phyloP scores from a whole-genome alignment of 2,113 vertebrate genomes.

The Miniopterus natalensis region DNA sequence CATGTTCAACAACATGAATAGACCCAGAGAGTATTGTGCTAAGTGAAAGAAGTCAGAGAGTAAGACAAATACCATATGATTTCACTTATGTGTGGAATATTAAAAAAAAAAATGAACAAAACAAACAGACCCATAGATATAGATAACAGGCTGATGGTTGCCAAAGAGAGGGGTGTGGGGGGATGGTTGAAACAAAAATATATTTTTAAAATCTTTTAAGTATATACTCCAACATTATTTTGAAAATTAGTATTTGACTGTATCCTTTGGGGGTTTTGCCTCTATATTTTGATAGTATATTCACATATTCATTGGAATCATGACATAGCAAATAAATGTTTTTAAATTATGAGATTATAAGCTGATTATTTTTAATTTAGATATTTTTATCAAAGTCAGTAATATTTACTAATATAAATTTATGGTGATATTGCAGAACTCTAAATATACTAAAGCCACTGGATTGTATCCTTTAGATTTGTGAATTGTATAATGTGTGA shows the following conservation, averaged over 20 bases:
- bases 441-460: neutral
- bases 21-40: neutral
- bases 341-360: neutral
- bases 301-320: neutral
- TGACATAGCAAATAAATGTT: neutral
- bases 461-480: neutral
- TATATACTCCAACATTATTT: neutral
- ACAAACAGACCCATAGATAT: neutral
- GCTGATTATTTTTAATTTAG: slow-evolving; percentile 26
- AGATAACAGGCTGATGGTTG: neutral
- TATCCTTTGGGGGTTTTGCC: neutral
- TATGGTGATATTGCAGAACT: neutral
- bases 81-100: neutral
- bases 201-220: neutral
- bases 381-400: neutral
- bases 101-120: neutral
- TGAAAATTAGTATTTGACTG: neutral
- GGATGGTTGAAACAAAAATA: neutral
- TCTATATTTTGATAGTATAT: neutral
- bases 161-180: neutral
- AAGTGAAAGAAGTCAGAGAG: neutral
- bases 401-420: slow-evolving; percentile 19
- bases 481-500: neutral
- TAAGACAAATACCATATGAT: neutral
- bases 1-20: neutral